Percentiles rank a stretch among this genome's conserved stretches.
Conservation (phyloP, 2,113 vertebrate species). For the Chloebia gouldiae region DNA sequence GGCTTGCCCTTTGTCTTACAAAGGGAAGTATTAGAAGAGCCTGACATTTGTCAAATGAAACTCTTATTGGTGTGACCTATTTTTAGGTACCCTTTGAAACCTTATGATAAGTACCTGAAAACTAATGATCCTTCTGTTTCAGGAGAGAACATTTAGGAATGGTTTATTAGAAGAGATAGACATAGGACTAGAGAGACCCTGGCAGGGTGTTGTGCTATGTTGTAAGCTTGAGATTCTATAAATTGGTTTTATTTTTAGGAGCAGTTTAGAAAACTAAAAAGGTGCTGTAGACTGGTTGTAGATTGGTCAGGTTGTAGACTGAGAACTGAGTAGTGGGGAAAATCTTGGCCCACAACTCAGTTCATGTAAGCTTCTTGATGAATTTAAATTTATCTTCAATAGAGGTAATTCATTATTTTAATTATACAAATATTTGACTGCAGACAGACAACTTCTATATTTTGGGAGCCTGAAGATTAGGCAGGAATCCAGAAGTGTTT, state of each 20-base stretch:
- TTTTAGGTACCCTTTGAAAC: slow-evolving; percentile 53
- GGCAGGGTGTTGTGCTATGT: neutral
- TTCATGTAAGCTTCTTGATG: neutral
- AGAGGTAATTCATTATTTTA: neutral
- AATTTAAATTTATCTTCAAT: neutral
- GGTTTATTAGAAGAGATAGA: neutral
- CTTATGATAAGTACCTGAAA: neutral
- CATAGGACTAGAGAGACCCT: neutral
- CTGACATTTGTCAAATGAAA: slow-evolving; percentile 45
- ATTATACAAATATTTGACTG: neutral
- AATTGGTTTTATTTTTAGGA: neutral
- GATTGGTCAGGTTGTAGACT: neutral
- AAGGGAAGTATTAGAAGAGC: neutral
- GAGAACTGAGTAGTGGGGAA: neutral
- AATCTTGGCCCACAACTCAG: neutral
- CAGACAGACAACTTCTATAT: neutral
- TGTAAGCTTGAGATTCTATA: neutral
- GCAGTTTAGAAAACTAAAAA: neutral
- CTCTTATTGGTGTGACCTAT: slow-evolving; percentile 26
- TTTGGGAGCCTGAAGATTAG: neutral
- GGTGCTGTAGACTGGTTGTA: neutral
- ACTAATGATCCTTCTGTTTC: slow-evolving; percentile 11
- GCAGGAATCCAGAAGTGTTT: neutral
- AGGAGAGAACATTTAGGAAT: neutral
- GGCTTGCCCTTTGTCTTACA: slow-evolving; percentile 52